These are phyloP conservation scores for Seriola aureovittata DNA, from an alignment of 2,113 vertebrate species.

Conservation along the genomic window DNA sequence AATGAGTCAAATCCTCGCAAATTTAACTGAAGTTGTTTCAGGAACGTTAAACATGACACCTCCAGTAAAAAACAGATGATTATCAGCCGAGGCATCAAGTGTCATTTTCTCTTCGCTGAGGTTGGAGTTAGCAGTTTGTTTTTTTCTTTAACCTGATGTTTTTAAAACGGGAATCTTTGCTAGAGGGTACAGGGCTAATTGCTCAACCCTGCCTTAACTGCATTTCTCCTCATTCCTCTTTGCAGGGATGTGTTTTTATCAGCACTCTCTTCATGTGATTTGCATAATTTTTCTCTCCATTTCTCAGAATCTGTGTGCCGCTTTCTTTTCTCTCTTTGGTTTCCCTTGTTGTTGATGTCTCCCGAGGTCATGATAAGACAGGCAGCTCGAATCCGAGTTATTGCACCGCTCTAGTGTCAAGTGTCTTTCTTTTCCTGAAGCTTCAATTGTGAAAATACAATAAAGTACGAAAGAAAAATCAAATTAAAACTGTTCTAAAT, in stretches of 20 bases:
- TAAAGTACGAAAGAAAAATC: slow-evolving; percentile 19
- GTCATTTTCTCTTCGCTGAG: slow-evolving; percentile 40
- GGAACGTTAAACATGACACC: slow-evolving; percentile 19
- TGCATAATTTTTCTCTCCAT: neutral
- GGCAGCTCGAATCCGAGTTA: slow-evolving; percentile 16
- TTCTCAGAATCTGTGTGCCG: neutral
- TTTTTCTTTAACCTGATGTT: slow-evolving; percentile 6
- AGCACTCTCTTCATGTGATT: neutral
- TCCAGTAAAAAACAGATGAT: slow-evolving; percentile 16
- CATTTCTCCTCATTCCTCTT: slow-evolving; percentile 28
- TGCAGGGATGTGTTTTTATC: slow-evolving; percentile 12
- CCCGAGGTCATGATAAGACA: slow-evolving; percentile 26
- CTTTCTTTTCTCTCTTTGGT: neutral
- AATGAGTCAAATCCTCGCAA: neutral
- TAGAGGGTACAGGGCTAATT: slow-evolving; percentile 37
- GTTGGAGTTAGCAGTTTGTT: neutral
- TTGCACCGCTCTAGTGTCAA: neutral
- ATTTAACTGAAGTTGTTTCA: neutral
- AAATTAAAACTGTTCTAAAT: neutral
- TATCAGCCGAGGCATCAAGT: slow-evolving; percentile 10
- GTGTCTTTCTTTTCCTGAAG: neutral
- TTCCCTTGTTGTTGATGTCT: neutral
- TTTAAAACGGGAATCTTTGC: slow-evolving; percentile 23
- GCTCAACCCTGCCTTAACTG: slow-evolving; percentile 30
- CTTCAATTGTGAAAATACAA: slow-evolving; percentile 16